Evolutionary conservation across 2,113 vertebrate species (phyloP), one percentile per base, ranked within the genome.

Genomic region (Toxotes jaculatrix): DNA sequence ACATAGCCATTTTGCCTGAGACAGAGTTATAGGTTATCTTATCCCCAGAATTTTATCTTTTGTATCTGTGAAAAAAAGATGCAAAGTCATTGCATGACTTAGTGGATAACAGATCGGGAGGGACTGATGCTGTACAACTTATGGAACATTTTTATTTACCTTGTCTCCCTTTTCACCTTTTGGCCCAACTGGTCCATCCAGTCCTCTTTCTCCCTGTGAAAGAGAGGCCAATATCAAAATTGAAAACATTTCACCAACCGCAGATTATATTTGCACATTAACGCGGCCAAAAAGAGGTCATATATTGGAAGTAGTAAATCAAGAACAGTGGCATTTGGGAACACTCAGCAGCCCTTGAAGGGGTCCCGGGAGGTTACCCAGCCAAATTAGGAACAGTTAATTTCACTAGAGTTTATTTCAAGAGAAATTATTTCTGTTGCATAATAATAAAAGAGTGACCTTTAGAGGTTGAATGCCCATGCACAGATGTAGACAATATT

Each of bases 201-300:
- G 62, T 78, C 96, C 96, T 75, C 88, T 83, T 76, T 95, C 95
- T 61, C 95, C 96, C 96, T 96, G 40, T 19, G 51, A 74, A 11
- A 66, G 23, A 43, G 17, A 86, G 6, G 0, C 1, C n/a, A 49
- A 65, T 27, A 59, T 17, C 4, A n/a, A 17, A 10, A 23, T n/a
- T 36, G 0, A 4, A 57, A 49, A 43, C 5, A 45, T 61, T 60
- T 0, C 14, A 10, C 74, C 19, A 47, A 1, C 23, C 11, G 62
- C 21, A 53, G 10, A 71, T 6, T 4, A 11, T n/a, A 59, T 63
- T n/a, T 45, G 9, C 1, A 55, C n/a, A 64, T 75, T 34, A 42
- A 67, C 8, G 1, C 21, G 60, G 17, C 11, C 16, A 68, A 65
- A 23, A 3, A 8, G n/a, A 11, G 21, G 34, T n/a, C 57, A 62